phyloP scores from a whole-genome alignment of 53 echinoderm and acorn worm species.

The Stichopus horrens region DNA sequence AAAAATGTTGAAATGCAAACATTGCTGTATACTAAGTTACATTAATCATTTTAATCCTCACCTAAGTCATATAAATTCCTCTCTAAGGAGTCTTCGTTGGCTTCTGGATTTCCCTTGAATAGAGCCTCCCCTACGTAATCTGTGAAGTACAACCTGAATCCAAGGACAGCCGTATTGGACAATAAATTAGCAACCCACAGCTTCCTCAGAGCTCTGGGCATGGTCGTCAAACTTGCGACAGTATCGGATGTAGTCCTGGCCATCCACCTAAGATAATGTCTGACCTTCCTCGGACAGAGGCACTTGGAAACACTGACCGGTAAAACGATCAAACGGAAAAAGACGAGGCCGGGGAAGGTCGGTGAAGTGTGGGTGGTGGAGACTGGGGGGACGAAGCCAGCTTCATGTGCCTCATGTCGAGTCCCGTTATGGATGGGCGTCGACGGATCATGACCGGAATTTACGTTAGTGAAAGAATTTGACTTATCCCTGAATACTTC shows the following conservation, averaged over 20 bases:
- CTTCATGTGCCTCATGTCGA: not conserved
- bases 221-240: constrained; percentile 62
- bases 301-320: constrained; percentile 3
- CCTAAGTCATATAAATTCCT: constrained; percentile 75
- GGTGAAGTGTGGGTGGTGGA: not conserved
- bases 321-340: not conserved
- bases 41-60: no score
- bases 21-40: no score
- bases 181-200: constrained; percentile 79
- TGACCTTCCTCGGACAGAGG: constrained; percentile 10
- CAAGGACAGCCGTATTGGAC: constrained; percentile 85
- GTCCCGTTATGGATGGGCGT: not conserved
- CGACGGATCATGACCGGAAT: not conserved
- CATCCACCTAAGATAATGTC: not conserved
- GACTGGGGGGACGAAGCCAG: not conserved
- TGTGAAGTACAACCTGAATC: constrained; percentile 88
- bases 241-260: constrained; percentile 52
- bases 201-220: constrained; percentile 70
- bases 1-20: no score
- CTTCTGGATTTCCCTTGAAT: constrained; percentile 86
- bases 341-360: not conserved
- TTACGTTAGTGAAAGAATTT: not conserved
- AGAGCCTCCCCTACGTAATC: constrained; percentile 91
- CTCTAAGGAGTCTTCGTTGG: constrained; percentile 44
- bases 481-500: not conserved